Percentiles rank a stretch among this genome's conserved stretches.
Evolutionary conservation across 2,113 vertebrate genomes (phyloP).

Genomic region (Typhlomys cinereus): DNA sequence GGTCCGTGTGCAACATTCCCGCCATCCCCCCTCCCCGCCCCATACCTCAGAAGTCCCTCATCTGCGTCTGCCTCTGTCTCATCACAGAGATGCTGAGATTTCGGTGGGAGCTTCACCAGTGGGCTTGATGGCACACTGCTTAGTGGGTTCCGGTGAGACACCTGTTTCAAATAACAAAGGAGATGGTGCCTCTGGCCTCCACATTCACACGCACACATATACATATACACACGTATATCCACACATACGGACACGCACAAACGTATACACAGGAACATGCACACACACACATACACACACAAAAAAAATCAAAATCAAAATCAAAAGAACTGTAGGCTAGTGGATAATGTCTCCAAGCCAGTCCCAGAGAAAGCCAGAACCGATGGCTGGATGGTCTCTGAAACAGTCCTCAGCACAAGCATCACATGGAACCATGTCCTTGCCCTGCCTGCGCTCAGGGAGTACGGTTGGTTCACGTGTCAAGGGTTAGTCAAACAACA

Average conservation of each 20-base stretch:
- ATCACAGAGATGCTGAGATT: too few species aligned
- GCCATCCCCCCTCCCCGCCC: background rate
- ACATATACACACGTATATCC: background rate
- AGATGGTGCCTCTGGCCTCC: background rate
- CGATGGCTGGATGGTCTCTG: background rate
- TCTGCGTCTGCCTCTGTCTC: background rate
- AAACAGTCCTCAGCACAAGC: background rate
- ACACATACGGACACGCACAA: background rate
- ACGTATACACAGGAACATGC: background rate
- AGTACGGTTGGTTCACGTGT: too few species aligned
- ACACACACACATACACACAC: background rate
- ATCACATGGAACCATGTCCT: background rate
- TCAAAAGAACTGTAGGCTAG: too few species aligned
- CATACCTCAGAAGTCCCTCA: background rate
- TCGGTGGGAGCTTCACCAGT: too few species aligned
- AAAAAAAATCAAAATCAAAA: background rate
- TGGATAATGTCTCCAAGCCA: background rate
- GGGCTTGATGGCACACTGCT: too few species aligned
- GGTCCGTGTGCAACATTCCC: background rate
- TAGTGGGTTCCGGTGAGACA: too few species aligned
- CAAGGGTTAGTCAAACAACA: background rate
- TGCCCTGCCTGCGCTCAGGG: too few species aligned
- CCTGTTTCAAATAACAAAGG: background rate
- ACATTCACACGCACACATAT: background rate
- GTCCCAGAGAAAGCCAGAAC: background rate